Conservation (phyloP, 2,888 invertebrate genomes). For the Ennomos quercinarius region DNA sequence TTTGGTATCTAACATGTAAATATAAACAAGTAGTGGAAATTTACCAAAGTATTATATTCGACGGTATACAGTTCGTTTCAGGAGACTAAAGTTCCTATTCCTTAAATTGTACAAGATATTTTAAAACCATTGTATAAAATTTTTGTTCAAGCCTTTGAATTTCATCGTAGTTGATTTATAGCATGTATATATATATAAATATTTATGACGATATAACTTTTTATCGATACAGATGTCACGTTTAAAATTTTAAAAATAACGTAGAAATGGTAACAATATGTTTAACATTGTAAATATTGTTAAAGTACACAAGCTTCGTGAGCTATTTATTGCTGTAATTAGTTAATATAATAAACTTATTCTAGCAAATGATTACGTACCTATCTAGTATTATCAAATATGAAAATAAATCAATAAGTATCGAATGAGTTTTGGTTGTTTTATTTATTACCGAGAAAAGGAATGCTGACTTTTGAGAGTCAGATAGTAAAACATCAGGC, state of each 20-base stretch:
- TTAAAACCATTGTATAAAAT: background rate
- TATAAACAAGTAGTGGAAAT: slow-evolving; percentile 37
- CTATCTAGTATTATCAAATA: slow-evolving; percentile 40
- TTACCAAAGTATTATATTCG: slow-evolving; percentile 70
- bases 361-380: slow-evolving; percentile 36
- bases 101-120: slow-evolving; percentile 41
- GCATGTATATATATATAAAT: background rate
- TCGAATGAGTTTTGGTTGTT: slow-evolving; percentile 24
- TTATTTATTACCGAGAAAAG: slow-evolving; percentile 14
- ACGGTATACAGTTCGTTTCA: slow-evolving; percentile 51
- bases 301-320: slow-evolving; percentile 62
- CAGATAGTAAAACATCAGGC: background rate
- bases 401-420: slow-evolving; percentile 39
- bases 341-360: slow-evolving; percentile 50
- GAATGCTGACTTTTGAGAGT: background rate
- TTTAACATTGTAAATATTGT: slow-evolving; percentile 68
- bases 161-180: background rate
- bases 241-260: slow-evolving; percentile 16
- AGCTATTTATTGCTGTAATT: slow-evolving; percentile 74
- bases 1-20: slow-evolving; percentile 26
- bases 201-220: background rate
- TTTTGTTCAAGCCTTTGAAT: slow-evolving; percentile 6
- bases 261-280: slow-evolving; percentile 20
- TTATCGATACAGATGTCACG: background rate
- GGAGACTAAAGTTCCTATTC: slow-evolving; percentile 70